Evolutionary conservation across 1,140 invertebrate genomes (phyloP).

Genomic region (Bombus confusus): DNA sequence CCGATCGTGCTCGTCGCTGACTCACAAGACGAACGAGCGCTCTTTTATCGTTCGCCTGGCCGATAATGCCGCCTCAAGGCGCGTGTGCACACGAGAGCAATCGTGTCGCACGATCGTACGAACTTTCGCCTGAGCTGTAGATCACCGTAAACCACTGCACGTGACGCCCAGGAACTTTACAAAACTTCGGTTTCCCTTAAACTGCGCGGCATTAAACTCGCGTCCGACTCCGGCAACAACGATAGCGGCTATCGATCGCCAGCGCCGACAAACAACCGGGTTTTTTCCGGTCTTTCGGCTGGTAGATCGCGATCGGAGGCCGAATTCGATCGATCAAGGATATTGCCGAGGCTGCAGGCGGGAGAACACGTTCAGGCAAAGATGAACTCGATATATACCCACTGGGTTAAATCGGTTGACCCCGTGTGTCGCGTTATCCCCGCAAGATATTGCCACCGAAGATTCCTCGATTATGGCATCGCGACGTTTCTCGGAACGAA

Average conservation of each 20-base stretch:
- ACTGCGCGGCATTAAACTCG: slow-evolving; percentile 58
- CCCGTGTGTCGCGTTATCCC: neutral
- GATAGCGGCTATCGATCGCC: slow-evolving; percentile 40
- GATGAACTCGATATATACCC: slow-evolving; percentile 52
- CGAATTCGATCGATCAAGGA: neutral
- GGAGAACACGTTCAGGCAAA: neutral
- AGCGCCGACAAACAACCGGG: slow-evolving; percentile 24
- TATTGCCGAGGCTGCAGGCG: neutral
- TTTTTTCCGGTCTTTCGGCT: neutral
- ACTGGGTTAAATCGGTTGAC: slow-evolving; percentile 27
- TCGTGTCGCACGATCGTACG: slow-evolving; percentile 63
- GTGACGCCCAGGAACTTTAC: slow-evolving; percentile 61
- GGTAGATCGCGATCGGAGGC: slow-evolving; percentile 40
- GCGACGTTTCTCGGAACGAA: neutral
- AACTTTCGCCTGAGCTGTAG: slow-evolving; percentile 59
- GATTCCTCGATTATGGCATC: neutral
- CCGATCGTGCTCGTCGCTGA: slow-evolving; percentile 7
- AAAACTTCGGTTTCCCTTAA: slow-evolving; percentile 62
- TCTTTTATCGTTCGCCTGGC: slow-evolving; percentile 38
- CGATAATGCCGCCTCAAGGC: slow-evolving; percentile 45
- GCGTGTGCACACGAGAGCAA: slow-evolving; percentile 32
- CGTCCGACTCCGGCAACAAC: slow-evolving; percentile 36
- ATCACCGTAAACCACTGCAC: slow-evolving; percentile 65
- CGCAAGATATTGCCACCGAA: neutral
- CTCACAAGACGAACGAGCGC: slow-evolving; percentile 4